Base-by-base conservation (phyloP, 1,140 invertebrate genomes). In the Triops cancriformis region DNA sequence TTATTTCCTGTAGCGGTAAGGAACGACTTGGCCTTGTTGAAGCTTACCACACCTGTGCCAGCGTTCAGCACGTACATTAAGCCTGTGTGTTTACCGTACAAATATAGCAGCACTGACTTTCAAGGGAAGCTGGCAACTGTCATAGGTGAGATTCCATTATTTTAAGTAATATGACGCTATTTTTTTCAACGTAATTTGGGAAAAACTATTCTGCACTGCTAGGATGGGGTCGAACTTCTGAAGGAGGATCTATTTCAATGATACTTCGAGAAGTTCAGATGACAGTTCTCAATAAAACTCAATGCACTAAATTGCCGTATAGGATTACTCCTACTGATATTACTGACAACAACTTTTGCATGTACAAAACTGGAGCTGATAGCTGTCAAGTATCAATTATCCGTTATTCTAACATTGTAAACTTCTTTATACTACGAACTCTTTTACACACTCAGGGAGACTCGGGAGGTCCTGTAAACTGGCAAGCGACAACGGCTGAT, bases 1-100 rank as follows among this genome's bases (percentile, higher is more conserved):
- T 7, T 45, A 1, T 1, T 45, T 45, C 1, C 3, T 12, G 43
- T 5, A 0, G 26, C 0, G 14, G n/a, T 78, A 1, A 26, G 73
- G 23, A 80, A 80, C 43, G 80, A 80, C 45, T 72, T 80, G 23
- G 80, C 80, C 5, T 23, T 80, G 26, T 37, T 80, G 28, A 2
- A 80, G 76, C 42, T 80, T 27, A 26, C 76, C 12, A 79, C 23
- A 14, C 31, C 41, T 1, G 79, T 80, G n/a, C n/a, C n/a, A 41
- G 79, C 76, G 7, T 80, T 81, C 76, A 80, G 1, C 41, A 5
- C 76, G 28, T 26, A 7, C 18, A 18, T 78, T 23, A 51, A 72
- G 11, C 80, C 80, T 37, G 76, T 51, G 6, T 81, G 80, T 45
- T 74, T 81, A 23, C 80, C 80, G 12, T 73, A 6, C 26, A 27